Percentiles rank a stretch among this genome's conserved stretches.
phyloP scores from a whole-genome alignment of 2,888 invertebrate species.

The Dasypogon diadema region DNA sequence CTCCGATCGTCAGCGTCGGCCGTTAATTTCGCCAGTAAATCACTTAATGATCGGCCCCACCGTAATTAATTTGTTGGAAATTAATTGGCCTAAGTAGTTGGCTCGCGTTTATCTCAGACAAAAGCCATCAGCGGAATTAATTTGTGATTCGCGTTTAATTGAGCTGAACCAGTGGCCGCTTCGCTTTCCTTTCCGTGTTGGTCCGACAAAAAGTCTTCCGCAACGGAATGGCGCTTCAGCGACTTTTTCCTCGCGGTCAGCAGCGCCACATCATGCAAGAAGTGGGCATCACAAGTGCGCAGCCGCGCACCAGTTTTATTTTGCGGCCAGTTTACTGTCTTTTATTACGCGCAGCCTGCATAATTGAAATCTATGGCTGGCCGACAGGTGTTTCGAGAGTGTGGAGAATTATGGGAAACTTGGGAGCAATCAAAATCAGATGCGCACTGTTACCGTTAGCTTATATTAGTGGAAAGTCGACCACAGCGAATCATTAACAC shows the following conservation, averaged over 20 bases:
- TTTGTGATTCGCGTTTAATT: slow-evolving; percentile 51
- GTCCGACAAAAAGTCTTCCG: slow-evolving; percentile 29
- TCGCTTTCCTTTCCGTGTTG: slow-evolving; percentile 47
- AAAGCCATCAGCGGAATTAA: slow-evolving; percentile 50
- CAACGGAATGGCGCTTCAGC: slow-evolving; percentile 38
- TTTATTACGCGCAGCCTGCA: slow-evolving; percentile 1
- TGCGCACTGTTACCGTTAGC: slow-evolving; percentile 32
- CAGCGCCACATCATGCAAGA: slow-evolving; percentile 3
- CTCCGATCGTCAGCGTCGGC: background rate
- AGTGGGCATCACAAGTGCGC: background rate
- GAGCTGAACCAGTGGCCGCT: slow-evolving; percentile 39
- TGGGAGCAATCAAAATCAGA: slow-evolving; percentile 37
- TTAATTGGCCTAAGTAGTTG: slow-evolving; percentile 53
- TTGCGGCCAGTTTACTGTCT: background rate
- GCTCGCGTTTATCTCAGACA: slow-evolving; percentile 42
- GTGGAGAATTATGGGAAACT: slow-evolving; percentile 48
- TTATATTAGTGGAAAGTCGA: slow-evolving; percentile 45
- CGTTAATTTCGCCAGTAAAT: slow-evolving; percentile 57
- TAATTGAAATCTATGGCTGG: slow-evolving; percentile 43
- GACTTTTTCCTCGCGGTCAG: slow-evolving; percentile 2
- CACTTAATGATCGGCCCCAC: slow-evolving; percentile 56
- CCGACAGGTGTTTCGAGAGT: slow-evolving; percentile 48
- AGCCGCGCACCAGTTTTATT: slow-evolving; percentile 6
- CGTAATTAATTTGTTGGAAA: slow-evolving; percentile 56
- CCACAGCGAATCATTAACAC: slow-evolving; percentile 42